Conservation (phyloP, 2,888 invertebrate genomes). For the Morpho achilles region DNA sequence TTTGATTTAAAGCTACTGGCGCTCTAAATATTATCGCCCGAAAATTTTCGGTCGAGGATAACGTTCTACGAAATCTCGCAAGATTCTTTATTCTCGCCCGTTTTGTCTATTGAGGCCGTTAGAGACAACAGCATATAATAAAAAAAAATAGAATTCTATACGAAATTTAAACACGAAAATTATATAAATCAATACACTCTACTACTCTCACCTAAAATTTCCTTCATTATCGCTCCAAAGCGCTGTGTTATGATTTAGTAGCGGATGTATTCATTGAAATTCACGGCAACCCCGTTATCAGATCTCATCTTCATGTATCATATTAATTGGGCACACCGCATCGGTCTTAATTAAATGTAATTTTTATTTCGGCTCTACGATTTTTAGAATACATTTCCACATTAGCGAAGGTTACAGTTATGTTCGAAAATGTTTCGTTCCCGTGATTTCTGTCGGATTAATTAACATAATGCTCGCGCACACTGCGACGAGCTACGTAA, state of each 20-base stretch:
- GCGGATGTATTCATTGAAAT: constrained; percentile 38
- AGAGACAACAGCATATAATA: too few species aligned
- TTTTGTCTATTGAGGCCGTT: too few species aligned
- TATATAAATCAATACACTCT: too few species aligned
- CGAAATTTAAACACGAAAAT: too few species aligned
- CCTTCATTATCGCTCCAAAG: constrained; percentile 8
- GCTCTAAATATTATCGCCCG: too few species aligned
- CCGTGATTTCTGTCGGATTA: constrained; percentile 22
- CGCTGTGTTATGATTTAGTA: constrained; percentile 39
- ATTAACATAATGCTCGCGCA: constrained; percentile 23
- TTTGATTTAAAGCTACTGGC: too few species aligned
- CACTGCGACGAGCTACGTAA: constrained; percentile 1
- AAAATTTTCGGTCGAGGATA: too few species aligned
- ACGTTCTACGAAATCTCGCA: too few species aligned
- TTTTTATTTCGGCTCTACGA: constrained; percentile 40
- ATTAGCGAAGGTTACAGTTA: constrained; percentile 32
- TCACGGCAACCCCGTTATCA: constrained; percentile 35
- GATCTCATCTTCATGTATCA: constrained; percentile 40
- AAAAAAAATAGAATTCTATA: too few species aligned
- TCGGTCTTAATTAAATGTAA: constrained; percentile 45
- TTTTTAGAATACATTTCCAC: constrained; percentile 34
- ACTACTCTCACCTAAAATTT: neutral
- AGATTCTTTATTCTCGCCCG: too few species aligned
- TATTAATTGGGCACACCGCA: constrained; percentile 47
- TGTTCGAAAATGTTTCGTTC: constrained; percentile 22